Conservation (phyloP, 2,797 vertebrate species). For the Thalassophryne amazonica region DNA sequence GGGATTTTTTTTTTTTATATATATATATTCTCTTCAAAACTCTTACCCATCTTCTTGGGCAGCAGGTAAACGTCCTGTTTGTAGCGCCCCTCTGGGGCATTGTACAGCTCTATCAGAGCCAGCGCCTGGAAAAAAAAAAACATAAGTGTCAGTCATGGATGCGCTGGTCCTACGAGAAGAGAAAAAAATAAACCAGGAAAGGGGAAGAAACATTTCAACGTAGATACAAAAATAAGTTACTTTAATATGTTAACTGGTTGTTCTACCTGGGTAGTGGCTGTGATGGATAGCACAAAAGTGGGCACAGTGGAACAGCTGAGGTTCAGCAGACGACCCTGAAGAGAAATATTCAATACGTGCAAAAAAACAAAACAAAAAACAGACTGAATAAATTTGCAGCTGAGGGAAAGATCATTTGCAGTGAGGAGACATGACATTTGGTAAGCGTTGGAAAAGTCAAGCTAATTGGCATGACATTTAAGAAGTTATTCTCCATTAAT, state of each 20-base stretch:
- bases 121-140: constrained; percentile 80
- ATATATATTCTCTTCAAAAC: neutral
- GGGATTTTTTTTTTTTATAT: neutral
- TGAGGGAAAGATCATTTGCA: no score
- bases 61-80: constrained; percentile 95
- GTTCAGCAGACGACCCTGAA: constrained; percentile 91
- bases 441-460: no score
- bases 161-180: neutral
- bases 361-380: neutral
- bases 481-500: no score
- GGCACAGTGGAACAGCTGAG: constrained; percentile 97
- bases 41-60: constrained; percentile 96
- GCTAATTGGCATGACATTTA: no score
- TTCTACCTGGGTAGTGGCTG: constrained; percentile 91
- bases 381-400: no score
- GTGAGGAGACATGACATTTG: no score
- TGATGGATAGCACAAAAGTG: constrained; percentile 96
- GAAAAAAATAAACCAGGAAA: neutral
- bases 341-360: no score
- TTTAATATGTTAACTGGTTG: neutral
- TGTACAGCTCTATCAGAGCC: constrained; percentile 95
- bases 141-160: neutral
- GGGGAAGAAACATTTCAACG: neutral
- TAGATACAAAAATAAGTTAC: neutral
- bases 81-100: constrained; percentile 94